A percentile compares a stretch with the other conserved stretches of the same genome.
These are phyloP conservation scores for Sebastes miniatus DNA, from an alignment of 2,797 vertebrate genomes.

Conservation along the genomic window DNA sequence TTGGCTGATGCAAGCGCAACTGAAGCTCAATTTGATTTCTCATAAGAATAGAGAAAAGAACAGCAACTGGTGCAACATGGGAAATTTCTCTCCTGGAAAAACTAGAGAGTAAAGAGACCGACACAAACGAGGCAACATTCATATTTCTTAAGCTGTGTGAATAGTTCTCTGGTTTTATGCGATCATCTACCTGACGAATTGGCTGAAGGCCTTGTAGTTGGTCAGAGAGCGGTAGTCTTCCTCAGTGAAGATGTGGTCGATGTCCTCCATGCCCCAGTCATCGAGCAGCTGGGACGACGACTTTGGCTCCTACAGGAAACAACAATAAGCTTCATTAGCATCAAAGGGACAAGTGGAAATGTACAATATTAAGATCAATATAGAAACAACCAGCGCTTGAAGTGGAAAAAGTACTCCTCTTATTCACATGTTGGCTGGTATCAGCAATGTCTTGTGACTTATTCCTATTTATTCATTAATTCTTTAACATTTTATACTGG, in stretches of 20 bases:
- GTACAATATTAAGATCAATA: not conserved
- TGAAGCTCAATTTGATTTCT: not conserved
- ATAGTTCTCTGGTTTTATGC: not conserved
- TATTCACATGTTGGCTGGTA: too few species aligned
- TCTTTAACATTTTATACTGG: too few species aligned
- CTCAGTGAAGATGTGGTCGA: conserved; percentile 94
- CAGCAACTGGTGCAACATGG: not conserved
- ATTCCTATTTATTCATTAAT: too few species aligned
- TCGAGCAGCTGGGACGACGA: conserved; percentile 95
- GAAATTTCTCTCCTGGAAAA: not conserved
- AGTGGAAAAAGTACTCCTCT: too few species aligned
- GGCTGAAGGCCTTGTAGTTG: conserved; percentile 99
- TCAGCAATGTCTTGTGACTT: too few species aligned
- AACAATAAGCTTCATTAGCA: not conserved
- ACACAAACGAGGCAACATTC: not conserved
- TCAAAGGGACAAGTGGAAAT: not conserved
- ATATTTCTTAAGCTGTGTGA: not conserved
- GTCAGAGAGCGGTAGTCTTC: conserved; percentile 96
- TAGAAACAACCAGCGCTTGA: not conserved
- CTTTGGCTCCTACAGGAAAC: conserved; percentile 89
- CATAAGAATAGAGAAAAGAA: not conserved
- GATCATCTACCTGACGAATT: conserved; percentile 90
- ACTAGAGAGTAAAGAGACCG: not conserved
- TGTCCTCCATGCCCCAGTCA: conserved; percentile 99
- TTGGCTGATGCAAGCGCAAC: not conserved